These are phyloP conservation scores for Hydrolagus affinis DNA, from an alignment of 2,113 vertebrate species.

Conservation along the genomic window DNA sequence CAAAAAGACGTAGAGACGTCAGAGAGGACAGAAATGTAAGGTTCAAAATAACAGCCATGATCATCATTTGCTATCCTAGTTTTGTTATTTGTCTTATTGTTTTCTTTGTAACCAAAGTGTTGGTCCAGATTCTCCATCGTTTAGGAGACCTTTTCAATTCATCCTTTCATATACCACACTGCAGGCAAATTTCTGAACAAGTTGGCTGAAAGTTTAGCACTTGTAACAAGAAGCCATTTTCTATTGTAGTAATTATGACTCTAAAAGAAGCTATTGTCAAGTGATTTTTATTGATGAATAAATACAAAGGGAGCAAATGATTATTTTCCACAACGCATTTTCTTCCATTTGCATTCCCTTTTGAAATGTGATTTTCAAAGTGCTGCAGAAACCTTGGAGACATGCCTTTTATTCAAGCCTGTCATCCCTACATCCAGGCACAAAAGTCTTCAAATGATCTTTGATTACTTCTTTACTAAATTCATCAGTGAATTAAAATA, in stretches of 20 bases:
- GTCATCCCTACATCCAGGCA: conserved; percentile 46
- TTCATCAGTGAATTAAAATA: conserved; percentile 90
- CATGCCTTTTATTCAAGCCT: conserved; percentile 19
- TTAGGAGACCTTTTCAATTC: no score
- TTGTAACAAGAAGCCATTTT: neutral
- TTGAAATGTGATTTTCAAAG: conserved; percentile 10
- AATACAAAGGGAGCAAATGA: conserved; percentile 11
- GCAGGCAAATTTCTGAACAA: neutral
- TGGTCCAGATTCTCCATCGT: no score
- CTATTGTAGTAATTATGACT: neutral
- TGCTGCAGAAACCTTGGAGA: conserved; percentile 3
- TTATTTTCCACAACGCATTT: conserved; percentile 26
- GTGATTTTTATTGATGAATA: conserved; percentile 25
- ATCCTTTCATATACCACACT: no score
- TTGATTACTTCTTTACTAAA: conserved; percentile 99
- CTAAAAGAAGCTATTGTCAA: conserved; percentile 1
- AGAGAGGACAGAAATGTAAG: no score
- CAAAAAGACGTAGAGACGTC: no score
- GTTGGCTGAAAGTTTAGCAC: neutral
- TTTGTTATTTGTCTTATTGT: no score
- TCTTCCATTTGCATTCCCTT: conserved; percentile 23
- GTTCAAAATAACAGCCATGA: no score
- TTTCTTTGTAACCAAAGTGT: no score
- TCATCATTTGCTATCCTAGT: no score
- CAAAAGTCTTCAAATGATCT: conserved; percentile 92